Conservation (phyloP, 2,888 invertebrate genomes). For the Pheosia tremula region DNA sequence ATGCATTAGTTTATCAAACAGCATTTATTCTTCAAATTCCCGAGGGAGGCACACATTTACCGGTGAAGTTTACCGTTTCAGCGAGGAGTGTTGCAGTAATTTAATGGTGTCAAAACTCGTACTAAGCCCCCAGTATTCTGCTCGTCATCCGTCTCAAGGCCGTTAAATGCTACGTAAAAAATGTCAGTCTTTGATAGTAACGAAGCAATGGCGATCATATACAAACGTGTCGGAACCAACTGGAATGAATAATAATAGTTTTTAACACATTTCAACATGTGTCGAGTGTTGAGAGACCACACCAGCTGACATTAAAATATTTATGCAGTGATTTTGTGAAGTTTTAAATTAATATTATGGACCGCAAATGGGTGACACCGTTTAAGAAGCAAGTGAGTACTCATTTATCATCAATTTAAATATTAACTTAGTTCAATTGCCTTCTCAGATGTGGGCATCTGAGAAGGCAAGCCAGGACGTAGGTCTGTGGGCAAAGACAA, state of each 20-base stretch:
- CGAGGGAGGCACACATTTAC: too few species aligned
- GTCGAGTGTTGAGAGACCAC: not conserved
- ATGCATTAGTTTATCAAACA: too few species aligned
- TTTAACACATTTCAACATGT: not conserved
- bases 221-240: not conserved
- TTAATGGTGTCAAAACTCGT: too few species aligned
- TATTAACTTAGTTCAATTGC: too few species aligned
- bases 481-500: too few species aligned
- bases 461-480: too few species aligned
- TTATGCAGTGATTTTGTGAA: not conserved
- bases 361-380: slow-evolving; percentile 23
- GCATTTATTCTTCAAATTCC: too few species aligned
- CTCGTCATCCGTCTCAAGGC: not conserved
- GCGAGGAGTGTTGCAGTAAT: too few species aligned
- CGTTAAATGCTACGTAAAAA: not conserved
- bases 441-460: too few species aligned
- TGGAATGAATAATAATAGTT: not conserved
- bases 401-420: not conserved
- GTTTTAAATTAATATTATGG: not conserved
- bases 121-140: not conserved
- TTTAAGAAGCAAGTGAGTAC: slow-evolving; percentile 23
- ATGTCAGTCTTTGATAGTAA: not conserved
- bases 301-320: not conserved
- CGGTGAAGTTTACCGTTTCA: too few species aligned
- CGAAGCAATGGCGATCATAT: not conserved